Evolutionary conservation across 2,113 vertebrate species (phyloP).

Genomic region (Albula glossodonta): DNA sequence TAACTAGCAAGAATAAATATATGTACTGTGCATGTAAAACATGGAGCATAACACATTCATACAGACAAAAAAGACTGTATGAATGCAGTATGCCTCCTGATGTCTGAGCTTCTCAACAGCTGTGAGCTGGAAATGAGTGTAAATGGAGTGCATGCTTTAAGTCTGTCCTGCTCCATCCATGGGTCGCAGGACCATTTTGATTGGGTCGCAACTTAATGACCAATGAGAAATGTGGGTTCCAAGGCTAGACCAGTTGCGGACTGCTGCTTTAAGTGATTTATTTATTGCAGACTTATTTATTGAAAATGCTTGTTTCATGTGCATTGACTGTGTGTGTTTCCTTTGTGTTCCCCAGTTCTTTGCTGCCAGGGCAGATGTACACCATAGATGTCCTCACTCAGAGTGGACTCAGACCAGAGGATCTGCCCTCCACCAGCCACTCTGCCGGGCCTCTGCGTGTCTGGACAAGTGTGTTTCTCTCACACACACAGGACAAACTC

Average conservation of each 20-base stretch:
- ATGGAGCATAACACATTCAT: too few relatives aligned
- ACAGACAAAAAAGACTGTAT: too few relatives aligned
- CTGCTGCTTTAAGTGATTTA: too few relatives aligned
- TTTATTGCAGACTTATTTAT: too few relatives aligned
- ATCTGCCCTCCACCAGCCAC: constrained; percentile 82
- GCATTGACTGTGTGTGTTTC: neutral
- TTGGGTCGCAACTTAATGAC: too few relatives aligned
- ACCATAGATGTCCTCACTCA: constrained; percentile 78
- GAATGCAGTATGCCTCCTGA: too few relatives aligned
- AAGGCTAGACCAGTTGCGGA: too few relatives aligned
- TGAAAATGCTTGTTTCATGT: neutral
- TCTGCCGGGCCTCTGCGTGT: constrained; percentile 75
- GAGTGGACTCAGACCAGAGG: constrained; percentile 78
- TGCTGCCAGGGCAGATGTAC: constrained; percentile 86
- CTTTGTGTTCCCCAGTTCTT: constrained; percentile 66
- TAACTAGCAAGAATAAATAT: too few relatives aligned
- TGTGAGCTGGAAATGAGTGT: neutral
- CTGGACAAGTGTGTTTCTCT: constrained; percentile 85
- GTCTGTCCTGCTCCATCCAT: too few relatives aligned
- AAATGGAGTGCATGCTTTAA: neutral
- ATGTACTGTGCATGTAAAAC: too few relatives aligned
- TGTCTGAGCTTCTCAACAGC: neutral
- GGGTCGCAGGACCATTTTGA: too few relatives aligned
- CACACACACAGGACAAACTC: neutral
- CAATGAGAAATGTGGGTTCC: too few relatives aligned